A percentile compares a stretch with the other conserved stretches of the same genome.
Evolutionary conservation across 1,140 invertebrate genomes (phyloP).

Genomic region (Samia ricini): DNA sequence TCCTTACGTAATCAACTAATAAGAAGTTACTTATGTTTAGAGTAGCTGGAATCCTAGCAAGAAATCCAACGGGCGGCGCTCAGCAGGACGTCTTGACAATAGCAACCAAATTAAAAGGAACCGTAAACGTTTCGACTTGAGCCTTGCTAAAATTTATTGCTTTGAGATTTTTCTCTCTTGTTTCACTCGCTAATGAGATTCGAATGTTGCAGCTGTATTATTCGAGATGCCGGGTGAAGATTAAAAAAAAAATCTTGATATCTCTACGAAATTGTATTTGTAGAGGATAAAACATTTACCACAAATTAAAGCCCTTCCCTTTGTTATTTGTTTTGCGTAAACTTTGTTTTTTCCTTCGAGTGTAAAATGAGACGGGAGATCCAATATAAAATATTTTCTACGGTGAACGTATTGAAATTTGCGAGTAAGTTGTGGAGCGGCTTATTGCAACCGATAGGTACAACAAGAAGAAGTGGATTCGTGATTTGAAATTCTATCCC

Average conservation of each 20-base stretch:
- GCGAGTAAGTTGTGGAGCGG: conserved; percentile 41
- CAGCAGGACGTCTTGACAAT: conserved; percentile 71
- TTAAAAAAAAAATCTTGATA: conserved; percentile 54
- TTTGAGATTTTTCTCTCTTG: conserved; percentile 62
- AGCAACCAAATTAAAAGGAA: conserved; percentile 74
- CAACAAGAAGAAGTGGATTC: conserved; percentile 24
- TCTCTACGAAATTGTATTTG: conserved; percentile 27
- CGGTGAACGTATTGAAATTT: conserved; percentile 35
- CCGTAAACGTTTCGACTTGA: conserved; percentile 72
- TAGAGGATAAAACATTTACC: conserved; percentile 22
- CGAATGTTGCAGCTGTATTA: conserved; percentile 66
- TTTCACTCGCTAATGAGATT: conserved; percentile 73
- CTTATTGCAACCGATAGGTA: conserved; percentile 43
- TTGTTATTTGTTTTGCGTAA: conserved; percentile 26
- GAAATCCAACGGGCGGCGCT: conserved; percentile 59
- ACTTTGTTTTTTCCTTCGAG: conserved; percentile 19
- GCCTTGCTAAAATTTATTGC: conserved; percentile 75
- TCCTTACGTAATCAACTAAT: conserved; percentile 64
- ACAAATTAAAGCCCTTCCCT: conserved; percentile 30
- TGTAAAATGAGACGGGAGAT: conserved; percentile 13
- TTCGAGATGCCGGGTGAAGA: conserved; percentile 50
- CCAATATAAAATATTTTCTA: conserved; percentile 34
- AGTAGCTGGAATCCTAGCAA: conserved; percentile 70
- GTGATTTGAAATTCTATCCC: conserved; percentile 46
- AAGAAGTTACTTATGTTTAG: conserved; percentile 68